Evolutionary conservation across 1,140 invertebrate genomes (phyloP), one percentile per base, ranked within the genome.

Genomic region (Aphaenogaster floridana): DNA sequence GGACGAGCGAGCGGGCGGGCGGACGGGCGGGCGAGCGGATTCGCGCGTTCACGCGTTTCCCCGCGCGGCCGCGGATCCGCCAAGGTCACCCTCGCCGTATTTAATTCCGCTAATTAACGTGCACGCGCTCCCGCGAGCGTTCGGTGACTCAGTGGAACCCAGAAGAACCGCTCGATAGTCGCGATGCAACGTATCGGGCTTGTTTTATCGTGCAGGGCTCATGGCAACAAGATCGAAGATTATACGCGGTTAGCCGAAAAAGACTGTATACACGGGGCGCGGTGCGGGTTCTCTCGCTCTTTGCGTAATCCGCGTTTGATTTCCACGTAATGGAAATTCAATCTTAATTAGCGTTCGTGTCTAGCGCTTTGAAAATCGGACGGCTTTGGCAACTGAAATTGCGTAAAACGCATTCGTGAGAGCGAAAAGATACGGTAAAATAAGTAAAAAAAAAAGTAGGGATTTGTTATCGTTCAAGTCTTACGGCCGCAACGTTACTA

Each of bases 181-280:
- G 69, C 80, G 80, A 76, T 84, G 68, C 69, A 74, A 34, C 80
- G 45, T 84, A 74, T 74, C 80, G 34, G 9, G 57, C 54, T 84
- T 84, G 80, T 84, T 84, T 84, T 76, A 84, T 84, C 80, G 69
- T 17, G 42, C 39, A 21, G 28, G 69, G 54, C 71, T 84, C 80
- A 50, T 76, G 69, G 80, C 69, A 76, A 84, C 80, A 84, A 84
- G 80, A 84, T 84, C 69, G 80, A 84, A 84, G 69, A 84, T 84
- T 76, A 36, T 50, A 48, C 57, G 34, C 45, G 54, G 42, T 76
- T 50, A 50, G 36, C 69, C 80, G 80, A 84, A 84, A 84, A 76
- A 84, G 80, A n/a, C 66, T 74, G 42, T 34, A 48, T 7, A 39
- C 4, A 39, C 34, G 8, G 52, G 3, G 39, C 8, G 39, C 8